phyloP scores from a whole-genome alignment of 2,888 invertebrate genomes.

The Lypha dubia region DNA sequence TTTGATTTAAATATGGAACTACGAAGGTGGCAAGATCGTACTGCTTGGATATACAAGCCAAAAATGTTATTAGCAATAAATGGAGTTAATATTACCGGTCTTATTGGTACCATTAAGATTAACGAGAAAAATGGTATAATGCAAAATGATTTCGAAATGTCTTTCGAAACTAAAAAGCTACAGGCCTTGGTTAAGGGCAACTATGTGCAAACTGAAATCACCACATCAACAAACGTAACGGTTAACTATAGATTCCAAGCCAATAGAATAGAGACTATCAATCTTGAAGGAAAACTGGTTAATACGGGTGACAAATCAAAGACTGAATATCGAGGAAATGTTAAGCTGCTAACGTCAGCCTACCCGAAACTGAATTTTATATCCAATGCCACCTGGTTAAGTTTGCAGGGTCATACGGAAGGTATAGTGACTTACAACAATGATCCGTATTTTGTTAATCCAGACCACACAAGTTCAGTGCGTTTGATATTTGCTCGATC shows the following conservation, averaged over 20 bases:
- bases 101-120: constrained; percentile 86
- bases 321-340: constrained; percentile 85
- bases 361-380: constrained; percentile 90
- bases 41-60: constrained; percentile 89
- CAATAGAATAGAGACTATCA: constrained; percentile 82
- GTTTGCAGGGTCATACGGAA: constrained; percentile 89
- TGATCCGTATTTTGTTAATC: constrained; percentile 85
- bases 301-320: constrained; percentile 83
- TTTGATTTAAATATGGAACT: constrained; percentile 81
- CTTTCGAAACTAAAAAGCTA: constrained; percentile 91
- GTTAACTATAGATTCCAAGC: constrained; percentile 84
- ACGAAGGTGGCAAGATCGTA: constrained; percentile 81
- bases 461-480: constrained; percentile 86
- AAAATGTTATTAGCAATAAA: constrained; percentile 89
- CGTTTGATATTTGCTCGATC: constrained; percentile 86
- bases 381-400: constrained; percentile 86
- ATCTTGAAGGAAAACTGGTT: constrained; percentile 83
- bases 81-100: constrained; percentile 88
- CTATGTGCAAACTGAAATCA: constrained; percentile 84
- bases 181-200: constrained; percentile 90
- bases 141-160: constrained; percentile 90
- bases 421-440: constrained; percentile 88
- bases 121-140: constrained; percentile 88
- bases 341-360: constrained; percentile 89
- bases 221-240: constrained; percentile 81